phyloP scores from a whole-genome alignment of 2,888 invertebrate species.

The Lepetodrilus schrolli region DNA sequence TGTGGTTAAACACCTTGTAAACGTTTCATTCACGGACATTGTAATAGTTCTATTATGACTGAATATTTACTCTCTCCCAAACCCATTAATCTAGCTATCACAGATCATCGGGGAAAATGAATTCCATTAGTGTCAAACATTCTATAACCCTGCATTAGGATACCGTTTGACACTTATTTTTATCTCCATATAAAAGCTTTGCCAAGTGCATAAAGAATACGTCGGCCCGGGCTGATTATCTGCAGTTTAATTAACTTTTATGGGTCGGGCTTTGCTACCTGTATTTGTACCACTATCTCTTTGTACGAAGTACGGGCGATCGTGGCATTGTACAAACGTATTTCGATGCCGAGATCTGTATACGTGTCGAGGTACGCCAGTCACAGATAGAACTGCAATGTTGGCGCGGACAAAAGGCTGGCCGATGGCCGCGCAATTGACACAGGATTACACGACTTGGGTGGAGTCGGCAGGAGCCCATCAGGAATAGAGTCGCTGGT shows the following conservation, averaged over 20 bases:
- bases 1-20: too few species aligned
- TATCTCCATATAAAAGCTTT: background rate
- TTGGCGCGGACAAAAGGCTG: background rate
- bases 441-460: background rate
- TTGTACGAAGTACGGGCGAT: background rate
- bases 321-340: background rate
- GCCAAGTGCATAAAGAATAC: background rate
- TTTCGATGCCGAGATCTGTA: background rate
- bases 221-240: background rate
- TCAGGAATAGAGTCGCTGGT: background rate
- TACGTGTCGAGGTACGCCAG: too few species aligned
- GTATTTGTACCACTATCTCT: background rate
- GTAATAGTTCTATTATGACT: too few species aligned
- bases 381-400: too few species aligned
- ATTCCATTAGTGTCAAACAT: background rate
- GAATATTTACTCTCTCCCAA: too few species aligned
- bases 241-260: background rate
- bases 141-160: background rate
- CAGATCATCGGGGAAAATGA: too few species aligned
- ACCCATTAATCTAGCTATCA: too few species aligned
- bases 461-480: background rate
- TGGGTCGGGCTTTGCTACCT: background rate
- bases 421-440: background rate
- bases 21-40: too few species aligned
- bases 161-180: constrained; percentile 6